These are phyloP conservation scores for Hippocampus abdominalis DNA, from an alignment of 2,113 vertebrate species.

Conservation along the genomic window DNA sequence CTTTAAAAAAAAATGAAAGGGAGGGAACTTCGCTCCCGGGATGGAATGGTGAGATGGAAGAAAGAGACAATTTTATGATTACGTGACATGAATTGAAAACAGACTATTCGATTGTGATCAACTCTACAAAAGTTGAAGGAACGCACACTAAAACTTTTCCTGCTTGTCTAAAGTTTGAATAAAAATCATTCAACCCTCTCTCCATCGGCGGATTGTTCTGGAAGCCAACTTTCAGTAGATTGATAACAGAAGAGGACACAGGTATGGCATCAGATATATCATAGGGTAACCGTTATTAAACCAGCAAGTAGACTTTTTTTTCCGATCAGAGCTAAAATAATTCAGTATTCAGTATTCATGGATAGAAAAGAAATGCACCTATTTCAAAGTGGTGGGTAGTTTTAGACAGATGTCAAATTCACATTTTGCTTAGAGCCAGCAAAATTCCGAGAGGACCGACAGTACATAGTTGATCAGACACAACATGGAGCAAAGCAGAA, in stretches of 20 bases:
- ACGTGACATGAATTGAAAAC: background rate
- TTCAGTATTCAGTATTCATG: background rate
- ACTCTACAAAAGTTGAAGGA: background rate
- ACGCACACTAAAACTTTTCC: background rate
- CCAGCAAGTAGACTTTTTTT: background rate
- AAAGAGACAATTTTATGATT: background rate
- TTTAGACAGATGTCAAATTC: background rate
- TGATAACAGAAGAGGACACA: background rate
- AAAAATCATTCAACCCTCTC: background rate
- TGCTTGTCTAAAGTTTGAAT: background rate
- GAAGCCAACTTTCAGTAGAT: background rate
- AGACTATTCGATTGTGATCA: background rate
- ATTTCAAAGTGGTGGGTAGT: background rate
- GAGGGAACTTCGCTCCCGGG: background rate
- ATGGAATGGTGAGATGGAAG: background rate
- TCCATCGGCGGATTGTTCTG: background rate
- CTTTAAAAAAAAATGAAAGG: conserved; percentile 36
- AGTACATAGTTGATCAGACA: too few species aligned
- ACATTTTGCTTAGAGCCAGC: too few species aligned
- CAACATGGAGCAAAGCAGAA: too few species aligned
- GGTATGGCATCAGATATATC: too few species aligned
- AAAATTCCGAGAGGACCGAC: too few species aligned
- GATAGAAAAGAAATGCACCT: background rate
- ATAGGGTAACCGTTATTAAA: too few species aligned
- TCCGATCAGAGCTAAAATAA: background rate